Conservation (phyloP, 2,888 invertebrate species). For the Drosophila cyrtoloma region DNA sequence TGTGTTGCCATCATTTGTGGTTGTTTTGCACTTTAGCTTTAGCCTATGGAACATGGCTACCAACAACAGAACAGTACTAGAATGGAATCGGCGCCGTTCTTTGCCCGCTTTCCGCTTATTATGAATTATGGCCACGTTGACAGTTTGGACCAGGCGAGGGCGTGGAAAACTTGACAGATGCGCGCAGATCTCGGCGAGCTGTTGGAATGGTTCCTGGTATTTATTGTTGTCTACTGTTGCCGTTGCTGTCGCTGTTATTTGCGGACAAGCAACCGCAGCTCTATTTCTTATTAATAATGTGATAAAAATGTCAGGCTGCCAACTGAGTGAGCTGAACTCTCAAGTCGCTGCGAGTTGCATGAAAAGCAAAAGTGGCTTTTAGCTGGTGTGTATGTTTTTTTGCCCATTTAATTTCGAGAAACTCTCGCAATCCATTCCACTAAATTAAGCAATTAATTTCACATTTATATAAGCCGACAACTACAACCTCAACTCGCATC, state of each 20-base stretch:
- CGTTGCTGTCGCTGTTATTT: slow-evolving; percentile 15
- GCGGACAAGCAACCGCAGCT: slow-evolving; percentile 49
- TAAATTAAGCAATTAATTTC: slow-evolving; percentile 80
- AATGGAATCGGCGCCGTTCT: slow-evolving; percentile 65
- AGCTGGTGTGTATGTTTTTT: slow-evolving; percentile 8
- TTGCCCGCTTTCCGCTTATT: slow-evolving; percentile 59
- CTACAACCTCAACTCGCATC: slow-evolving; percentile 51
- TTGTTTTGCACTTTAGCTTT: slow-evolving; percentile 28
- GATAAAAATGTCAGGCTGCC: slow-evolving; percentile 74
- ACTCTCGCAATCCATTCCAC: slow-evolving; percentile 79
- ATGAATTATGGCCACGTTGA: slow-evolving; percentile 81
- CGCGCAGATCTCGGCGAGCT: slow-evolving; percentile 61
- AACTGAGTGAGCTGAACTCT: slow-evolving; percentile 61
- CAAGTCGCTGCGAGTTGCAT: slow-evolving; percentile 35
- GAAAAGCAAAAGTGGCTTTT: slow-evolving; percentile 58
- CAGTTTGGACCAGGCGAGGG: slow-evolving; percentile 78
- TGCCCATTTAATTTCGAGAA: slow-evolving; percentile 27
- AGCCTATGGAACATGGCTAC: slow-evolving; percentile 25
- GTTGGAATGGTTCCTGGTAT: slow-evolving; percentile 54
- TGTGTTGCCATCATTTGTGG: slow-evolving; percentile 11
- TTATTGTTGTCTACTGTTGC: slow-evolving; percentile 32
- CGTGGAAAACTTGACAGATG: slow-evolving; percentile 81
- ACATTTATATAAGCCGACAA: slow-evolving; percentile 78
- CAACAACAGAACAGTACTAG: slow-evolving; percentile 28
- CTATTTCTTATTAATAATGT: slow-evolving; percentile 79